Conservation (phyloP, 2,113 vertebrate genomes). For the Coryphaenoides rupestris region DNA sequence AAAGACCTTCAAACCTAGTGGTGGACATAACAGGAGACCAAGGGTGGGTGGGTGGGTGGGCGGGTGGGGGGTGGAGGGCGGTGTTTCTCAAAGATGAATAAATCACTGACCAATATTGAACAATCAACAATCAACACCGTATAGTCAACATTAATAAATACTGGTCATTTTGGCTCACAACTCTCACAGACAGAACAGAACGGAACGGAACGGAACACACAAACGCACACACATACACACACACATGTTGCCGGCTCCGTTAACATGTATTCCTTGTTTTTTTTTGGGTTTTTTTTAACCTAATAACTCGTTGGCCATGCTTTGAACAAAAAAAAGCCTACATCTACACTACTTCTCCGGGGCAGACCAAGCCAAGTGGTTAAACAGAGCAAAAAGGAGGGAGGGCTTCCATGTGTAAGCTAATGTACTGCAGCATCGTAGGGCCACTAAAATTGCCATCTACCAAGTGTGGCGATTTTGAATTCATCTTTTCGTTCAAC, state of each 20-base stretch:
- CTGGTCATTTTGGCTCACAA: slow-evolving; percentile 64
- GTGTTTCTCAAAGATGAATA: slow-evolving; percentile 43
- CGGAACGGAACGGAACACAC: slow-evolving; percentile 48
- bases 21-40: slow-evolving; percentile 51
- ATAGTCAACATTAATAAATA: slow-evolving; percentile 61
- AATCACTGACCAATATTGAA: slow-evolving; percentile 59
- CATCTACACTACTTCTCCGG: slow-evolving; percentile 65
- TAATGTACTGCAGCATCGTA: slow-evolving; percentile 99
- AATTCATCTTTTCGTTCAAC: slow-evolving; percentile 58
- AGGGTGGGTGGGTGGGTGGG: slow-evolving; percentile 19
- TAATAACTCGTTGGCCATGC: slow-evolving; percentile 69
- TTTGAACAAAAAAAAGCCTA: slow-evolving; percentile 63
- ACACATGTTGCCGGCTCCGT: slow-evolving; percentile 49
- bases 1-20: slow-evolving; percentile 52
- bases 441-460: slow-evolving; percentile 99
- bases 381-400: slow-evolving; percentile 78
- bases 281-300: slow-evolving; percentile 45
- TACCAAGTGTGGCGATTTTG: slow-evolving; percentile 90
- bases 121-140: slow-evolving; percentile 64
- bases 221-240: slow-evolving; percentile 10
- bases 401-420: slow-evolving; percentile 89
- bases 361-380: slow-evolving; percentile 78
- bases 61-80: too few species aligned
- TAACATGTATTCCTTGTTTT: slow-evolving; percentile 51
- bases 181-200: slow-evolving; percentile 61